Evolutionary conservation across 2,797 vertebrate genomes (phyloP).

Genomic region (Centropyge bicolor): DNA sequence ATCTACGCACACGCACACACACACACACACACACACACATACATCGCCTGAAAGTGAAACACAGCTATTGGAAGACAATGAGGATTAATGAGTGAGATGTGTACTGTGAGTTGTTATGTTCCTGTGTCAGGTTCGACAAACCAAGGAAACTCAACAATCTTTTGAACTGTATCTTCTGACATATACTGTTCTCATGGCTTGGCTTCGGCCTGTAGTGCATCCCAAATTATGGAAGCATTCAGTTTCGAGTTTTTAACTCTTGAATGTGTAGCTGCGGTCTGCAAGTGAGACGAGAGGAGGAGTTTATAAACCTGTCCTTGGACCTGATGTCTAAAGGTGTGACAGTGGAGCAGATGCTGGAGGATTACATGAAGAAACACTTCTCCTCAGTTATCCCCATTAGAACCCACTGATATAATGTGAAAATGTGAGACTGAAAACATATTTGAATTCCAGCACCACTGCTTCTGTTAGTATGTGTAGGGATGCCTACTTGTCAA

Average conservation of each 20-base stretch:
- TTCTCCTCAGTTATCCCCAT: background rate
- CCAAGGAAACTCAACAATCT: background rate
- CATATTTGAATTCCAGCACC: background rate
- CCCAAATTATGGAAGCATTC: too few species aligned
- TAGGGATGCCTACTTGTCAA: background rate
- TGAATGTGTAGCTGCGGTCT: background rate
- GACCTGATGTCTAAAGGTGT: constrained; percentile 14
- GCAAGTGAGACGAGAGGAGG: background rate
- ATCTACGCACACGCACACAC: background rate
- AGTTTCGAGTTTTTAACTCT: too few species aligned
- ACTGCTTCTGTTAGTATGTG: background rate
- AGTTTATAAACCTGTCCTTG: constrained; percentile 22
- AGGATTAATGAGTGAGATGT: too few species aligned
- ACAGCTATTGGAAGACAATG: background rate
- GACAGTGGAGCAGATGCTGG: constrained; percentile 20
- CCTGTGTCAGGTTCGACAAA: constrained; percentile 11
- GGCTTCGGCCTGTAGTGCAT: too few species aligned
- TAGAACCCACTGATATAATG: background rate
- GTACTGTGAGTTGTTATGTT: background rate
- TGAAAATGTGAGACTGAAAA: background rate
- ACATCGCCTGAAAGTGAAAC: background rate
- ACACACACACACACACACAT: too few species aligned
- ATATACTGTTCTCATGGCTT: background rate
- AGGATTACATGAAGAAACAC: constrained; percentile 14
- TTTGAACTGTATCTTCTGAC: too few species aligned